Conservation (phyloP, 2,888 invertebrate genomes). For the Automeris io region DNA sequence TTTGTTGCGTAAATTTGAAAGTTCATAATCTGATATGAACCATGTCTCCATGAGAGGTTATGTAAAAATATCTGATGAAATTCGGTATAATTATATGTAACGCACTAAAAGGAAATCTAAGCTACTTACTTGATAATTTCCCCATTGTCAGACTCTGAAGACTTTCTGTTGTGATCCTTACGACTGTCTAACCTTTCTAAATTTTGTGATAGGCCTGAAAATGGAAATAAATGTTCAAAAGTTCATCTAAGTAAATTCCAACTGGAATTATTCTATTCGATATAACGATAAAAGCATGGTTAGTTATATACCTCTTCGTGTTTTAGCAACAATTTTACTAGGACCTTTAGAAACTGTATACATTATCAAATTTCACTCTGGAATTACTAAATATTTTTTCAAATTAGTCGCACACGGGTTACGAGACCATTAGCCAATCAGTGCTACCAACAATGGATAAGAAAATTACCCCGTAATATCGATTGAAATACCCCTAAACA, state of each 20-base stretch:
- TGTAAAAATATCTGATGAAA: constrained; percentile 71
- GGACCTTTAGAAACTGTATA: constrained; percentile 92
- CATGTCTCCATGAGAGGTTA: constrained; percentile 46
- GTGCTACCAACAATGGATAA: too few relatives aligned
- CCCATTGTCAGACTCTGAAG: constrained; percentile 80
- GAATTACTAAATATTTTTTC: constrained; percentile 25
- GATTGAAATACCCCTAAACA: too few relatives aligned
- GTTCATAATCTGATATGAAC: neutral
- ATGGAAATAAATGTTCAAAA: constrained; percentile 33
- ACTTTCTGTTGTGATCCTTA: constrained; percentile 82
- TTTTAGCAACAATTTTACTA: constrained; percentile 92
- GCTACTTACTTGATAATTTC: constrained; percentile 80
- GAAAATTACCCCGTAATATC: too few relatives aligned
- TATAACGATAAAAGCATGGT: constrained; percentile 12
- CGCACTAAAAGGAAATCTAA: constrained; percentile 9
- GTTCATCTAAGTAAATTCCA: constrained; percentile 28
- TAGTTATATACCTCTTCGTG: constrained; percentile 81
- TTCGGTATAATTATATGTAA: constrained; percentile 29
- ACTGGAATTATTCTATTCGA: too few relatives aligned
- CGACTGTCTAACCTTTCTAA: constrained; percentile 87
- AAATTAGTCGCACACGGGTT: constrained; percentile 42
- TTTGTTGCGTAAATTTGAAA: neutral
- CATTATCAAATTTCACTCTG: constrained; percentile 78
- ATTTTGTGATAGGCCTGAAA: constrained; percentile 87
- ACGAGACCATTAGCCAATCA: constrained; percentile 31